Conservation (phyloP, 2,797 vertebrate species). For the Pristis pectinata region DNA sequence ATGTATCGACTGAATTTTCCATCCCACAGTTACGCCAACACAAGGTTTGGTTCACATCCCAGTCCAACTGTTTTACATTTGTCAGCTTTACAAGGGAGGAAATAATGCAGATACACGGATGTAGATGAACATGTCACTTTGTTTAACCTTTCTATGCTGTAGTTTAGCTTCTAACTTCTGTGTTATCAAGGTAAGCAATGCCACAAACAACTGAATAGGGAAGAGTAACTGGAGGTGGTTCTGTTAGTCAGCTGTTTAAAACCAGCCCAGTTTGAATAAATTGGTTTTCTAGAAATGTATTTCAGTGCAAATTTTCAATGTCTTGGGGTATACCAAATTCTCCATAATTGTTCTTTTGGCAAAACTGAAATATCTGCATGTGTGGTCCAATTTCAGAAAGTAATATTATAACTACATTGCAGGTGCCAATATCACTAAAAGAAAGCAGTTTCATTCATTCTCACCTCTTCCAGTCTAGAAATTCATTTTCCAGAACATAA, state of each 20-base stretch:
- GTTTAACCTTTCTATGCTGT: not conserved
- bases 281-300: not conserved
- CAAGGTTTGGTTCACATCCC: not conserved
- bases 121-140: not conserved
- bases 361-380: not conserved
- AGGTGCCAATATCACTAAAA: not conserved
- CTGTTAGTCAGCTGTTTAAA: not conserved
- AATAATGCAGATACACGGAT: no score
- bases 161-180: not conserved
- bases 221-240: not conserved
- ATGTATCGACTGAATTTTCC: not conserved
- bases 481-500: constrained; percentile 5
- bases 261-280: not conserved
- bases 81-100: not conserved
- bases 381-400: not conserved
- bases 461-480: not conserved
- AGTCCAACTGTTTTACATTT: not conserved
- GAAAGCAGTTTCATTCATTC: not conserved
- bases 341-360: not conserved
- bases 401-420: not conserved
- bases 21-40: not conserved
- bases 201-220: not conserved
- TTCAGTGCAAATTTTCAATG: not conserved
- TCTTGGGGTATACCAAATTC: not conserved
- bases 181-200: not conserved